These are phyloP conservation scores for Cheumatopsyche charites DNA, from an alignment of 1,140 invertebrate species.

Conservation along the genomic window DNA sequence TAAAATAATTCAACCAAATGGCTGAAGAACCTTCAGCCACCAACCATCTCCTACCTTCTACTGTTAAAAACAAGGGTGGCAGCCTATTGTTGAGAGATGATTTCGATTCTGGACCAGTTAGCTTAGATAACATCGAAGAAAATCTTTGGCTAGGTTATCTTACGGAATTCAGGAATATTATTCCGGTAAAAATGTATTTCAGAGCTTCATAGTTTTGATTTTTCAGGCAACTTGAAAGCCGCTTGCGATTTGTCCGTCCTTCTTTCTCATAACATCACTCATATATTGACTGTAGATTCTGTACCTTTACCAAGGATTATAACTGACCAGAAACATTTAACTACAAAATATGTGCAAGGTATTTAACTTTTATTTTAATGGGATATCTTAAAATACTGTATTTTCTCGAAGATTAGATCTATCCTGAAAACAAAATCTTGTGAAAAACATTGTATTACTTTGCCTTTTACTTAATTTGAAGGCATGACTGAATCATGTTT, in stretches of 20 bases:
- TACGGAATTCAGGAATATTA: conserved; percentile 42
- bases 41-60: neutral
- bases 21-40: conserved; percentile 4
- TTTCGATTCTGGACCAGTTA: conserved; percentile 60
- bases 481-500: too few species aligned
- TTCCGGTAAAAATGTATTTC: conserved; percentile 6
- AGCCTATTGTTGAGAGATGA: conserved; percentile 39
- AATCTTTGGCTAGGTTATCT: conserved; percentile 75
- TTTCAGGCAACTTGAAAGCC: conserved; percentile 75
- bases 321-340: conserved; percentile 68
- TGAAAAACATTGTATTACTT: too few species aligned
- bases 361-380: conserved; percentile 48
- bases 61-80: conserved; percentile 38
- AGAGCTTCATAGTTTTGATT: conserved; percentile 36
- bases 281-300: conserved; percentile 82
- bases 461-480: too few species aligned
- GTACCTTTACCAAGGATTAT: conserved; percentile 79
- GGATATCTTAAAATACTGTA: too few species aligned
- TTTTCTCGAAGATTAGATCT: too few species aligned
- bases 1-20: too few species aligned
- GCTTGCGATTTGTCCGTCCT: conserved; percentile 75
- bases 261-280: conserved; percentile 69
- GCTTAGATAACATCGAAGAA: conserved; percentile 71
- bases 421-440: too few species aligned
- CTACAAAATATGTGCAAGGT: conserved; percentile 78